phyloP scores from a whole-genome alignment of 2,888 invertebrate species.

The Drosophila mayaguana region DNA sequence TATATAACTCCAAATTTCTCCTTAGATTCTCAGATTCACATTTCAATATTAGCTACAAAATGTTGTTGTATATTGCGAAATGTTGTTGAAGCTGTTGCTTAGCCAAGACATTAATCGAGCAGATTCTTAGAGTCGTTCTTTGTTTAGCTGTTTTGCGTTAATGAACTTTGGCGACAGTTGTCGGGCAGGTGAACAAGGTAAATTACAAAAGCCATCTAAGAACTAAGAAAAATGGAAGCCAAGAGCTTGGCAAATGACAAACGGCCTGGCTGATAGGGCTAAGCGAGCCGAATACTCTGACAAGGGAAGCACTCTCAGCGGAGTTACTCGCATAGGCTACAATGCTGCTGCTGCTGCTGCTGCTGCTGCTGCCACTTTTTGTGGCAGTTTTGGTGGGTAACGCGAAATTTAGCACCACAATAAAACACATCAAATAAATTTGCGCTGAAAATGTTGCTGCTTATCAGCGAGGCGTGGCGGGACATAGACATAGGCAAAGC shows the following conservation, averaged over 20 bases:
- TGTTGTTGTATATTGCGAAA: conserved; percentile 24
- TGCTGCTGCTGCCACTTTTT: conserved; percentile 13
- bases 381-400: conserved; percentile 52
- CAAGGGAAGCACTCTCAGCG: conserved; percentile 13
- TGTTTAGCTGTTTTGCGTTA: conserved; percentile 47
- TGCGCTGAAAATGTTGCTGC: conserved; percentile 67
- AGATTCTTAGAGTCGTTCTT: neutral
- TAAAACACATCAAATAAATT: conserved; percentile 79
- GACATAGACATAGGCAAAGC: conserved; percentile 39
- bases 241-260: conserved; percentile 62
- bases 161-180: conserved; percentile 64
- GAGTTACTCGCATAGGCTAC: neutral
- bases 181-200: conserved; percentile 20
- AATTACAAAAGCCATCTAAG: conserved; percentile 21
- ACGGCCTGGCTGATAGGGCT: conserved; percentile 68
- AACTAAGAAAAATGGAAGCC: conserved; percentile 31
- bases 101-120: conserved; percentile 19
- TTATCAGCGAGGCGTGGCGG: conserved; percentile 71
- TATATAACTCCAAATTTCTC: too few species aligned
- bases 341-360: conserved; percentile 1
- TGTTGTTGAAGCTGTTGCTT: conserved; percentile 26
- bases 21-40: too few species aligned
- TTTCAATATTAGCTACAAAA: conserved; percentile 1
- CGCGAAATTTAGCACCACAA: conserved; percentile 79
- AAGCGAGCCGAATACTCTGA: conserved; percentile 53